Evolutionary conservation across 2,797 vertebrate genomes (phyloP), one percentile per base, ranked within the genome.

Genomic region (Sebastolobus altivelis): DNA sequence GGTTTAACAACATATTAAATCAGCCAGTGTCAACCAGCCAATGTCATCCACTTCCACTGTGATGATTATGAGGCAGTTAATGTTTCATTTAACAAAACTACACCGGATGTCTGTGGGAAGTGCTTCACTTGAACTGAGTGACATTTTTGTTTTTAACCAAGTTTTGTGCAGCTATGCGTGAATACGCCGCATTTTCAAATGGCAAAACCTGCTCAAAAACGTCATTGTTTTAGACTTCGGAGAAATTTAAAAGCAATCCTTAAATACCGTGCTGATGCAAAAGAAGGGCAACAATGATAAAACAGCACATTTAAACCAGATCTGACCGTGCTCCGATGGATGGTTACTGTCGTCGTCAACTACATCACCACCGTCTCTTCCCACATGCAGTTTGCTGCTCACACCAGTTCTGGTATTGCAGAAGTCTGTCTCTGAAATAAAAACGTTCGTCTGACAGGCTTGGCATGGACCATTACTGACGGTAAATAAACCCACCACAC

Each of bases 1-100:
- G 67, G 1, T 72, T 81, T 65, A 43, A 72, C 18, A 59, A 31
- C 29, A 70, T 16, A 73, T 59, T 37, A 12, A n/a, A 79, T 65
- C 55, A 25, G 65, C n/a, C 37, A 29, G 27, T 14, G 35, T 35
- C 8, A 62, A 13, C 61, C 27, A 40, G 25, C 18, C 46, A 20
- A 20, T 46, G 7, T 40, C 68, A 5, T 65, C 25, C 35, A 43
- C 10, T 25, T 52, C 49, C 38, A 72, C 18, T 46, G 43, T 0
- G 16, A 46, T 46, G 43, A 46, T 18, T 46, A 46, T 18, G 43
- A 46, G 16, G 43, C 43, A 46, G 43, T 46, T 46, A 18, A 46
- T 46, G 43, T 46, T 46, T 46, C 43, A 70, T 72, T 52, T 3
- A 20, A 59, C 14, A 69, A 33, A 18, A 59, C 22, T 54, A 33